These are phyloP conservation scores for Phainopepla nitens DNA, from an alignment of 2,113 vertebrate species.

Conservation along the genomic window DNA sequence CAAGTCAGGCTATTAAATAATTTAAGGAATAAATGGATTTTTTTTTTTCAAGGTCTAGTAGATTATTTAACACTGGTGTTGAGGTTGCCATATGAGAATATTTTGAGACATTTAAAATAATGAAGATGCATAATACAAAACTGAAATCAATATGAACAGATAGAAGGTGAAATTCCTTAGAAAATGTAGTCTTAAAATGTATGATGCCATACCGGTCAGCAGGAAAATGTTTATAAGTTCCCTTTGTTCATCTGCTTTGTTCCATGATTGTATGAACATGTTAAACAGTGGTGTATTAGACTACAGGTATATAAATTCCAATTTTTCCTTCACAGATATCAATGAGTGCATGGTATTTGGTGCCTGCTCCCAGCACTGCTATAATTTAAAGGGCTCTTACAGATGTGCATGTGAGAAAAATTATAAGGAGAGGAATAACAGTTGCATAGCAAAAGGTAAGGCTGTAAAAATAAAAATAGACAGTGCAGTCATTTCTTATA, in stretches of 20 bases:
- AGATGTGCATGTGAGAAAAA: slow-evolving; percentile 91
- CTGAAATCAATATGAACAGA: background rate
- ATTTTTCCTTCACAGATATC: slow-evolving; percentile 75
- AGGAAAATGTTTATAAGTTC: background rate
- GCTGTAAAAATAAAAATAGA: background rate
- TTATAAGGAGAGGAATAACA: slow-evolving; percentile 87
- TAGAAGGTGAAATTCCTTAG: background rate
- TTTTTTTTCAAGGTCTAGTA: background rate
- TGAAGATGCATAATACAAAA: background rate
- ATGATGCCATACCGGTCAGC: background rate
- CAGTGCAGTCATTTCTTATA: background rate
- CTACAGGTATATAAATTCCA: background rate
- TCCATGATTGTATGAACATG: background rate
- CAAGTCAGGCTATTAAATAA: background rate
- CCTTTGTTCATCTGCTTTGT: background rate
- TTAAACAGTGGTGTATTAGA: background rate
- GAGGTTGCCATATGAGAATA: background rate
- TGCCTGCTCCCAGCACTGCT: slow-evolving; percentile 89
- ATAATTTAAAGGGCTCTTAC: slow-evolving; percentile 92
- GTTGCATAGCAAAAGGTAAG: slow-evolving; percentile 92
- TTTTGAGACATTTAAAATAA: background rate
- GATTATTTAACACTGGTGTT: background rate
- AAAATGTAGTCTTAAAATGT: background rate
- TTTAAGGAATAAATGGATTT: background rate
- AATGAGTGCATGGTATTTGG: slow-evolving; percentile 95